Evolutionary conservation across 2,113 vertebrate genomes (phyloP).

Genomic region (Aldabrachelys gigantea): DNA sequence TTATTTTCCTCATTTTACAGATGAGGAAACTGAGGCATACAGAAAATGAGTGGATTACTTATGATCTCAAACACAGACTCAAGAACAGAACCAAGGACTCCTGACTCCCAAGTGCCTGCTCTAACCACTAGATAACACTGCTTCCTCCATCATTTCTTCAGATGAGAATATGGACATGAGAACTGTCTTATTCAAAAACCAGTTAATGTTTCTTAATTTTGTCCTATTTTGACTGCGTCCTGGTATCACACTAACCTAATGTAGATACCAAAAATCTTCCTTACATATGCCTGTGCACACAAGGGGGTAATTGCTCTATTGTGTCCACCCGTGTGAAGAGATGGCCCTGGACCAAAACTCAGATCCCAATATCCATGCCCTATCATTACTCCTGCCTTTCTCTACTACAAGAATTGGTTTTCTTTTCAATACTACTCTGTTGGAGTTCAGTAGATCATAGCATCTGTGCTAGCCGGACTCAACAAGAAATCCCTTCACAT

Average conservation of each 20-base stretch:
- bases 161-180: background rate
- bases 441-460: slow-evolving; percentile 29
- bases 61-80: background rate
- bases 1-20: background rate
- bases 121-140: background rate
- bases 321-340: background rate
- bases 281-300: rapidly evolving
- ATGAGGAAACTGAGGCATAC: rapidly evolving
- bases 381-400: background rate
- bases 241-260: background rate
- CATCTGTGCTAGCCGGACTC: background rate
- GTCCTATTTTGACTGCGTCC: background rate
- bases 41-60: rapidly evolving
- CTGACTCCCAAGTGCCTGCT: slow-evolving; percentile 15
- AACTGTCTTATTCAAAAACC: background rate
- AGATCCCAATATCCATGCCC: background rate
- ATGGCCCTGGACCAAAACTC: background rate
- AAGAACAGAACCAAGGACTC: background rate
- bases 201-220: background rate
- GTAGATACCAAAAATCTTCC: background rate
- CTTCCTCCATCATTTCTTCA: background rate
- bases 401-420: background rate
- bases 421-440: background rate
- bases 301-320: background rate
- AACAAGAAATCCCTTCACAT: background rate